Evolutionary conservation across 2,113 vertebrate species (phyloP), one percentile per base, ranked within the genome.

Genomic region (Smithornis capensis): DNA sequence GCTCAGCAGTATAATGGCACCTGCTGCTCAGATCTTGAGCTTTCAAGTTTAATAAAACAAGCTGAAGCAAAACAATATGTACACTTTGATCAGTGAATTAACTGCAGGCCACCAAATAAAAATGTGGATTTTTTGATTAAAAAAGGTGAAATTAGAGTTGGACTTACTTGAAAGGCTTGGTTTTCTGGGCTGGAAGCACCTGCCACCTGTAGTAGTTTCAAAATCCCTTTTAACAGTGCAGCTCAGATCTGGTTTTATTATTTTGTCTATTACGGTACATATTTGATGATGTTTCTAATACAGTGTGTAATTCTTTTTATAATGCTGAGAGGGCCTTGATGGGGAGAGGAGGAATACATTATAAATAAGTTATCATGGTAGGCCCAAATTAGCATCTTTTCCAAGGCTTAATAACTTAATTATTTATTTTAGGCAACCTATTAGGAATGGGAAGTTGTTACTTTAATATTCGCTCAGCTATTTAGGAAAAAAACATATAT

Each of bases 351-450:
- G 29, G 64, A 93, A 83, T 64, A 70, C 35, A 53, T 78, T 45
- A 93, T 40, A 71, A 96, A 93, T 78, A 91, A 89, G 91, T 87
- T 76, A 91, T 71, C 28, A 45, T 49, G 28, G 49, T 76, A 53
- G 71, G 42, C 49, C 44, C 64, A 71, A 86, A 93, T 96, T 83
- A 93, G 42, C 45, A 15, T 40, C 15, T 68, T 78, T 83, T 71
- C 19, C 40, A 55, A 85, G 33, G 40, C 27, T 40, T 83, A 9
- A 50, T 47, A 22, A 47, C 63, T 49, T 10, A 59, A 40, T 89
- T 83, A 42, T 70, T 86, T 89, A 59, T 70, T 83, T 33, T 21
- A 81, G 45, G 24, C 29, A 83, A 60, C 33, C 23, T 63, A 86
- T 67, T 82, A 87, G 45, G 42, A 76, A 81, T 28, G 75, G 52